A percentile compares a stretch with the other conserved stretches of the same genome.
phyloP scores from a whole-genome alignment of 2,888 invertebrate species.

The Allygus modestus region DNA sequence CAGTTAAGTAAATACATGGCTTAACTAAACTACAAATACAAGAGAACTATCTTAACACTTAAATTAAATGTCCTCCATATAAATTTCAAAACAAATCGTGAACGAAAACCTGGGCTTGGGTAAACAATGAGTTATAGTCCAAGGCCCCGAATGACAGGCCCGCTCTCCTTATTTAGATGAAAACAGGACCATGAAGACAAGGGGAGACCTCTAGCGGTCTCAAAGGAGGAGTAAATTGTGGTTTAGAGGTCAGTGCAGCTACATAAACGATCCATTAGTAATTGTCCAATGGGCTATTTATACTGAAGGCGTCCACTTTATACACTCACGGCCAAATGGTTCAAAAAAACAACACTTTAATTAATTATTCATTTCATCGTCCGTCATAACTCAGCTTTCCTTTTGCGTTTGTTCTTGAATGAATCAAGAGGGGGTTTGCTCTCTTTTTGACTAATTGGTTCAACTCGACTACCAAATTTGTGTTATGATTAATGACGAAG shows the following conservation, averaged over 20 bases:
- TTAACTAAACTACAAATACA: no score
- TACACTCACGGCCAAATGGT: neutral
- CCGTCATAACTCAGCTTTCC: no score
- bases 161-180: slow-evolving; percentile 15
- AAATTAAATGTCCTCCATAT: no score
- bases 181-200: slow-evolving; percentile 19
- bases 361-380: neutral
- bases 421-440: no score
- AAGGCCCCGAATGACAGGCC: neutral
- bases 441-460: no score
- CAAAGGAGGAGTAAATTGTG: neutral
- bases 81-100: neutral
- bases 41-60: no score
- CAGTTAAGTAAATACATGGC: no score
- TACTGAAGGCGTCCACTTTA: no score
- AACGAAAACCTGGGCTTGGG: neutral
- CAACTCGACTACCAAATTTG: no score
- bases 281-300: neutral
- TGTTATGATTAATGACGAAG: no score
- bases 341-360: neutral
- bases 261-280: neutral
- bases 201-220: neutral
- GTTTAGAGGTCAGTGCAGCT: neutral
- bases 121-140: neutral
- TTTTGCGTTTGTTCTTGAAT: no score